Evolutionary conservation across 2,797 vertebrate species (phyloP).

Genomic region (Potorous gilbertii): DNA sequence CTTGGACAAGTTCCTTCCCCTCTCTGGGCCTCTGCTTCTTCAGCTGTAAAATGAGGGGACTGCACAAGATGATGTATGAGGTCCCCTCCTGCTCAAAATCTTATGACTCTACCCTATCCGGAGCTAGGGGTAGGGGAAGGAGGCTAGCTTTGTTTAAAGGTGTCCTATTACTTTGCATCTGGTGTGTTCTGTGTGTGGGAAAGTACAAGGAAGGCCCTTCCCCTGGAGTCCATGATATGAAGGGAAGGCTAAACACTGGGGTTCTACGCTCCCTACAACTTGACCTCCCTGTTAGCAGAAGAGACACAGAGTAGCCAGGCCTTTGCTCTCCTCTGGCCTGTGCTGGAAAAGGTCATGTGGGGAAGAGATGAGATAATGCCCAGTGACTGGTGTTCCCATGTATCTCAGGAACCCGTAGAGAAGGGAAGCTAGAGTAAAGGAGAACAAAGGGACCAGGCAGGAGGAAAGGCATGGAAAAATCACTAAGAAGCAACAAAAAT

Average conservation of each 20-base stretch:
- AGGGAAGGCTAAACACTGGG: neutral
- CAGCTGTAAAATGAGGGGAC: neutral
- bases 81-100: neutral
- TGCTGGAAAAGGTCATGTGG: neutral
- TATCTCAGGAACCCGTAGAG: neutral
- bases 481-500: conserved; percentile 71
- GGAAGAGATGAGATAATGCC: neutral
- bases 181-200: neutral
- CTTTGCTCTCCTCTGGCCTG: neutral
- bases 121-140: neutral
- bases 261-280: neutral
- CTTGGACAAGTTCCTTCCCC: neutral
- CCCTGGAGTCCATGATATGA: neutral
- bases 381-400: neutral
- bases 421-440: neutral
- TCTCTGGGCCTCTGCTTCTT: neutral
- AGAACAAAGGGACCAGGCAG: conserved; percentile 19
- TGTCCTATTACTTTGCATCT: neutral
- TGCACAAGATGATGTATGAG: neutral
- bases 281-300: neutral
- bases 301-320: neutral
- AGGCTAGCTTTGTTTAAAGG: neutral
- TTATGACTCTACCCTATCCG: neutral
- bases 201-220: neutral
- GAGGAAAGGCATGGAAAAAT: conserved; percentile 13